Conservation (phyloP, 53 echinoderm and acorn worm species). For the Luidia sarsii region DNA sequence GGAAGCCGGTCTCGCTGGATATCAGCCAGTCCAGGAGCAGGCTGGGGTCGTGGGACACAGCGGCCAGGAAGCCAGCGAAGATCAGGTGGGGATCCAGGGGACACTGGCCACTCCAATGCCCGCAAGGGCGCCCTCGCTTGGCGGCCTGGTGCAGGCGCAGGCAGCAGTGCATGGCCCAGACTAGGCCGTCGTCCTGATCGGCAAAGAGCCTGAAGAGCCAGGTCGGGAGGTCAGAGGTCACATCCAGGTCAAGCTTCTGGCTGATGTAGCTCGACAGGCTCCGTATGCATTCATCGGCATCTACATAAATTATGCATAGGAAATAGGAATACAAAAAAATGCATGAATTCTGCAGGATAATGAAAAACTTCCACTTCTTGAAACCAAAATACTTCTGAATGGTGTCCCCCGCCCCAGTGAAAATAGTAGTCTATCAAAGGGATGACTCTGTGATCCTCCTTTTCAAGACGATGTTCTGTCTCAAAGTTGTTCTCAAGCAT, state of each 20-base stretch:
- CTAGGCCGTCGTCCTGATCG: slow-evolving; percentile 79
- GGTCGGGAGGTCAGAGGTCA: not conserved
- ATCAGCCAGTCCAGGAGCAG: slow-evolving; percentile 85
- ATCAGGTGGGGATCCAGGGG: slow-evolving; percentile 68
- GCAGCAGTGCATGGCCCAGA: slow-evolving; percentile 56
- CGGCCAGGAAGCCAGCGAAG: slow-evolving; percentile 66
- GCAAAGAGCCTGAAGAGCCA: slow-evolving; percentile 81
- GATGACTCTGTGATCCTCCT: too few relatives aligned
- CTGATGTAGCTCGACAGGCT: slow-evolving; percentile 4
- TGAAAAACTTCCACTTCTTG: too few relatives aligned
- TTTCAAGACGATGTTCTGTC: too few relatives aligned
- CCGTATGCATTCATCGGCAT: slow-evolving; percentile 3
- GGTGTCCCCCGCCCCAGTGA: too few relatives aligned
- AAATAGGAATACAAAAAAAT: too few relatives aligned
- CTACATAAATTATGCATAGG: too few relatives aligned
- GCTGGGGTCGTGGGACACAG: slow-evolving; percentile 76
- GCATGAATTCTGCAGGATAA: too few relatives aligned
- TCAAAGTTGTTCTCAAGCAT: too few relatives aligned
- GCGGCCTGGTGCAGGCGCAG: slow-evolving; percentile 41
- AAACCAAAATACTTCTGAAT: too few relatives aligned
- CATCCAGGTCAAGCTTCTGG: not conserved
- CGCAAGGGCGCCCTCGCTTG: not conserved
- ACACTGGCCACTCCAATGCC: too few relatives aligned
- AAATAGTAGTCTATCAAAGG: too few relatives aligned
- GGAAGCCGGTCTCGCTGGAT: slow-evolving; percentile 81